These are phyloP conservation scores for Chaenocephalus aceratus DNA, from an alignment of 2,113 vertebrate genomes.

Conservation along the genomic window DNA sequence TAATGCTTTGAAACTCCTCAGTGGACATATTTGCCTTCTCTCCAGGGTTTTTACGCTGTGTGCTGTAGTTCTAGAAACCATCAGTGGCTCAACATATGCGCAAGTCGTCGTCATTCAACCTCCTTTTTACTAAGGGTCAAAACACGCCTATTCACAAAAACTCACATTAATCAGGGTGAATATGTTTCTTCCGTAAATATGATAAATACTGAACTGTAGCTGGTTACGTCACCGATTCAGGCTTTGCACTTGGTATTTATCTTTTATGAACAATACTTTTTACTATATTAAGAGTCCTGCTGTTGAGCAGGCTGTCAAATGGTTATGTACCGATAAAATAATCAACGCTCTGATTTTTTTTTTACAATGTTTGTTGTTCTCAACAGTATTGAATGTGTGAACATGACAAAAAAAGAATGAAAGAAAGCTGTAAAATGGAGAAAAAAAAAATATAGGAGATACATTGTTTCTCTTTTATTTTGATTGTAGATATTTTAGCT, in stretches of 20 bases:
- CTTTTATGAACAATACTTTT: conserved; percentile 33
- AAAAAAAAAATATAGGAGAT: conserved; percentile 16
- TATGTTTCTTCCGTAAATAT: conserved; percentile 61
- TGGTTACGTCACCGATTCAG: conserved; percentile 59
- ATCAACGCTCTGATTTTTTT: conserved; percentile 35
- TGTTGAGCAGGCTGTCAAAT: conserved; percentile 26
- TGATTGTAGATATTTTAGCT: conserved; percentile 53
- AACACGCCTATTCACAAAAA: conserved; percentile 54
- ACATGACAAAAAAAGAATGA: conserved; percentile 54
- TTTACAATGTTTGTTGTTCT: conserved; percentile 52
- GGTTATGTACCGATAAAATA: conserved; percentile 33
- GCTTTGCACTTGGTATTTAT: conserved; percentile 54
- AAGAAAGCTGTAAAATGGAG: conserved; percentile 20
- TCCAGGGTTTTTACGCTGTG: conserved; percentile 52
- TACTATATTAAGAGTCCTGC: conserved; percentile 37
- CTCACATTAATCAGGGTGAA: conserved; percentile 58
- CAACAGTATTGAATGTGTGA: conserved; percentile 63
- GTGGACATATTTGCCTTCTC: conserved; percentile 62
- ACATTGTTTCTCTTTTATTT: conserved; percentile 39
- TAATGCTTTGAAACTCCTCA: conserved; percentile 40
- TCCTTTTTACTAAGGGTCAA: conserved; percentile 38
- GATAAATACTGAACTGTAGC: conserved; percentile 57
- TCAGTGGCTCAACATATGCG: conserved; percentile 23
- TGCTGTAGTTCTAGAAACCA: conserved; percentile 58
- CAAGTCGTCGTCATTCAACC: conserved; percentile 25